These are phyloP conservation scores for Saturnia japonica DNA, from an alignment of 2,888 invertebrate genomes.

Conservation along the genomic window DNA sequence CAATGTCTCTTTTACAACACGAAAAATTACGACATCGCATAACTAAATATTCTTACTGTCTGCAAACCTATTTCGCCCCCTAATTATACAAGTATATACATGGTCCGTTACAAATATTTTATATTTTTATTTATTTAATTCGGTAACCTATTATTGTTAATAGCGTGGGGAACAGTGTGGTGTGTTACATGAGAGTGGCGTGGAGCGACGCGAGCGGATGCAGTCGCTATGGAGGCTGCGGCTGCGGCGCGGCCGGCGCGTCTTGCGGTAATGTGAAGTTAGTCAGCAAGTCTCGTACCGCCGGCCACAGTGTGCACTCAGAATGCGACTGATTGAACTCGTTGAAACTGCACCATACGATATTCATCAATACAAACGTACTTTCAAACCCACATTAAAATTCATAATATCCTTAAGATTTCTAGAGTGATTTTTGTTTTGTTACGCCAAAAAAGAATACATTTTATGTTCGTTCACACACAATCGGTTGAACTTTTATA, in stretches of 20 bases:
- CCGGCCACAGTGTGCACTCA: conserved; percentile 96
- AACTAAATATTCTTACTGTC: background rate
- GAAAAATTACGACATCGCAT: too few relatives aligned
- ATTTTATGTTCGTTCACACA: too few relatives aligned
- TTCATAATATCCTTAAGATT: too few relatives aligned
- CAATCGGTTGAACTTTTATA: too few relatives aligned
- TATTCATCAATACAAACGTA: background rate
- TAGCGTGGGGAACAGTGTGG: background rate
- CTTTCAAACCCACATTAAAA: too few relatives aligned
- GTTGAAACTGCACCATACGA: conserved; percentile 79
- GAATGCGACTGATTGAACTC: conserved; percentile 89
- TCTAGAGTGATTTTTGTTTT: too few relatives aligned
- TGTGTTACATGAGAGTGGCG: conserved; percentile 3
- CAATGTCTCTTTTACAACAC: too few relatives aligned
- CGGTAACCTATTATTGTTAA: background rate
- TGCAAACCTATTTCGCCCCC: background rate
- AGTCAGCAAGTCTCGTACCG: conserved; percentile 92
- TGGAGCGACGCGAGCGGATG: conserved; percentile 16
- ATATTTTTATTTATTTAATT: background rate
- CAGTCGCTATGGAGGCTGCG: conserved; percentile 56
- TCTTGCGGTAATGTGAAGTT: conserved; percentile 92
- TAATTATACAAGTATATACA: background rate
- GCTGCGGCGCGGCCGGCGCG: conserved; percentile 80
- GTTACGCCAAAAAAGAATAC: too few relatives aligned
- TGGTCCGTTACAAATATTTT: background rate